phyloP scores from a whole-genome alignment of 2,888 invertebrate species.

The Eupithecia insigniata region DNA sequence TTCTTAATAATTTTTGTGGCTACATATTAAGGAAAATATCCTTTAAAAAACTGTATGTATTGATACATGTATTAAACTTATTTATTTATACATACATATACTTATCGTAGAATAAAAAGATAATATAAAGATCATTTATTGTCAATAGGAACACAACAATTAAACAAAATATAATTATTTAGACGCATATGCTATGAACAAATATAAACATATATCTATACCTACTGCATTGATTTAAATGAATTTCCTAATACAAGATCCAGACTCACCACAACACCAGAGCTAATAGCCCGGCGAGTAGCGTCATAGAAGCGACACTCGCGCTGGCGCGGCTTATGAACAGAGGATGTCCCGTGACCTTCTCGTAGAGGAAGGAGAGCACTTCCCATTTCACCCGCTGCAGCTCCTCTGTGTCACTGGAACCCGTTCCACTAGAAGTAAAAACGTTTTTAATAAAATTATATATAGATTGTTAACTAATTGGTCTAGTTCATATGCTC shows the following conservation, averaged over 20 bases:
- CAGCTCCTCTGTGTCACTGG: slow-evolving; percentile 55
- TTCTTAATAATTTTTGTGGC: neutral
- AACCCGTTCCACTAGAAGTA: neutral
- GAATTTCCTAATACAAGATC: neutral
- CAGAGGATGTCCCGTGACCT: slow-evolving; percentile 9
- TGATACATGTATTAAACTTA: neutral
- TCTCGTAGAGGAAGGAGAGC: slow-evolving; percentile 20
- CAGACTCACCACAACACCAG: neutral
- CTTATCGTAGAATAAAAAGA: neutral
- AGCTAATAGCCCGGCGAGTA: neutral
- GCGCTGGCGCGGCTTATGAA: neutral
- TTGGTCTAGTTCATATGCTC: too few relatives aligned
- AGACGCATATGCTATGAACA: neutral
- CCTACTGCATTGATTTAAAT: neutral
- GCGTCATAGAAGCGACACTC: slow-evolving; percentile 5
- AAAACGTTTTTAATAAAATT: neutral
- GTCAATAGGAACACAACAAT: neutral
- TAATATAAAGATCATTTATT: neutral
- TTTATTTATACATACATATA: neutral
- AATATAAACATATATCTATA: neutral
- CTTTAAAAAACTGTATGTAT: too few relatives aligned
- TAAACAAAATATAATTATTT: too few relatives aligned
- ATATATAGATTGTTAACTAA: too few relatives aligned
- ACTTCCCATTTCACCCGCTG: slow-evolving; percentile 18
- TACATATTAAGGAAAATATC: too few relatives aligned